These are phyloP conservation scores for Pachyuromys duprasi DNA, from an alignment of 2,797 vertebrate species.

Conservation along the genomic window DNA sequence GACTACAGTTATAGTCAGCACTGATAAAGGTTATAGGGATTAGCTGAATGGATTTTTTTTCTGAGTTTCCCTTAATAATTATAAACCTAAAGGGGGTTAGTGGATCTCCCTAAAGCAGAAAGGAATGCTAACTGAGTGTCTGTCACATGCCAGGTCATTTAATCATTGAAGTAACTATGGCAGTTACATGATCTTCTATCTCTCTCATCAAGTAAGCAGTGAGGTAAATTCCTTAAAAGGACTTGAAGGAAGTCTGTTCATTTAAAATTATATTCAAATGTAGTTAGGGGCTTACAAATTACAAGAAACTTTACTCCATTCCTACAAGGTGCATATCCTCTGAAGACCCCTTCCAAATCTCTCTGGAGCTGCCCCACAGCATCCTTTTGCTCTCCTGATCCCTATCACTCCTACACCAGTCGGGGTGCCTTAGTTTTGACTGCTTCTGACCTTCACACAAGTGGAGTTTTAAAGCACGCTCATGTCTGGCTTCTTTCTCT, in stretches of 20 bases:
- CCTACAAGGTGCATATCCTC: neutral
- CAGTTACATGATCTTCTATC: neutral
- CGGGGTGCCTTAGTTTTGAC: neutral
- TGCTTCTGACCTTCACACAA: neutral
- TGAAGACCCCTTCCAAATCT: neutral
- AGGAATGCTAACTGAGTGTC: neutral
- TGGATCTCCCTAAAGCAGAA: neutral
- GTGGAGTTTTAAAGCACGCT: neutral
- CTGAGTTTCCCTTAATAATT: constrained; percentile 8
- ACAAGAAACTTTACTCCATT: neutral
- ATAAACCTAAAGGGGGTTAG: neutral
- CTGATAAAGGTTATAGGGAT: neutral
- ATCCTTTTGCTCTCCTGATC: neutral
- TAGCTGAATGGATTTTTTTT: neutral
- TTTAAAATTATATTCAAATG: neutral
- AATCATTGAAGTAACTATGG: neutral
- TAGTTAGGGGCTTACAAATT: neutral
- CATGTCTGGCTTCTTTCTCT: neutral
- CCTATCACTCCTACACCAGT: neutral
- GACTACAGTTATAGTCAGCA: neutral
- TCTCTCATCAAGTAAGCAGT: neutral
- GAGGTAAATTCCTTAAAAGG: neutral
- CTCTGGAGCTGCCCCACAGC: neutral
- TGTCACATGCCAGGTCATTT: neutral
- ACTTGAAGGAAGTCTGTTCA: neutral